Conservation (phyloP, 53 echinoderm and acorn worm species). For the Stichopus horrens region DNA sequence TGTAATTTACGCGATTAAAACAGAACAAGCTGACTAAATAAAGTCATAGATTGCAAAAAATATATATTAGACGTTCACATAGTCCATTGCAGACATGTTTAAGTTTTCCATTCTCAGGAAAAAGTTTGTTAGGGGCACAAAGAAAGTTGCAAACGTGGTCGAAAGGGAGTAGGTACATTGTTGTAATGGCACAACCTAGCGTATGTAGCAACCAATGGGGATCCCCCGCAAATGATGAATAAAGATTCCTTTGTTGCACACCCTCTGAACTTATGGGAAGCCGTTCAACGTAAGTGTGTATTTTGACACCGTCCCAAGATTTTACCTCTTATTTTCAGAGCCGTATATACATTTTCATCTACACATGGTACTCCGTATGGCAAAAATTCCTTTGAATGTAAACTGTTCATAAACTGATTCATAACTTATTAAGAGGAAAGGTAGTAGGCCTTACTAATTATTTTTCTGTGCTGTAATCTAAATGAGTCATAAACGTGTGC, state of each 20-base stretch:
- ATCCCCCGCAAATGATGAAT: neutral
- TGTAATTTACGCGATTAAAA: neutral
- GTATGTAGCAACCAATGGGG: slow-evolving; percentile 3
- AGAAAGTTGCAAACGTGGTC: neutral
- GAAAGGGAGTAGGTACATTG: neutral
- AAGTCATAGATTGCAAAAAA: neutral
- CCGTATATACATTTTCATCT: neutral
- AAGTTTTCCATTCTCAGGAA: neutral
- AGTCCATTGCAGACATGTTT: neutral
- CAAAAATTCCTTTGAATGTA: too few relatives aligned
- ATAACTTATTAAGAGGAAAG: too few relatives aligned
- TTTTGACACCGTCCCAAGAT: neutral
- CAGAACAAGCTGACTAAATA: neutral
- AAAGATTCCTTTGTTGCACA: slow-evolving; percentile 3
- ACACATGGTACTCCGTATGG: neutral
- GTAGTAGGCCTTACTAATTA: too few relatives aligned
- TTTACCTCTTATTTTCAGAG: neutral
- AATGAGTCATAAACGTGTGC: too few relatives aligned
- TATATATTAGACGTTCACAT: neutral
- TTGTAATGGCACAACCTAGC: neutral
- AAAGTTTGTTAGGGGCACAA: neutral
- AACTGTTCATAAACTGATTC: too few relatives aligned
- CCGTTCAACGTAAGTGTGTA: neutral
- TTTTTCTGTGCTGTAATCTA: too few relatives aligned
- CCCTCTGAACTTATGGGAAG: neutral